These are phyloP conservation scores for Blastobasis adustella DNA, from an alignment of 2,888 invertebrate genomes.

Conservation along the genomic window DNA sequence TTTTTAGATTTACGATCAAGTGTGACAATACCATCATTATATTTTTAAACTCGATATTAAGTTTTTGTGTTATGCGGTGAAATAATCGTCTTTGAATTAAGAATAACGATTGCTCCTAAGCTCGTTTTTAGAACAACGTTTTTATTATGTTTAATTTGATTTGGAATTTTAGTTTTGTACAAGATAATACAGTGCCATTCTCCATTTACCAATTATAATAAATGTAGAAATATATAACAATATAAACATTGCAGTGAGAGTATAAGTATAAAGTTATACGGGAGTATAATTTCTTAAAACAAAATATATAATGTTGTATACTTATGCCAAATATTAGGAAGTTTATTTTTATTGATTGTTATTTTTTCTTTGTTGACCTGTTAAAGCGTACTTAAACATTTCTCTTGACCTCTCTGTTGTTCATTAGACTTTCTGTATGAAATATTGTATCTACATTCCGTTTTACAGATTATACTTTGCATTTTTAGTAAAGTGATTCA, in stretches of 20 bases:
- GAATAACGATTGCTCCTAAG: neutral
- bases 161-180: constrained; percentile 3
- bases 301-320: too few species aligned
- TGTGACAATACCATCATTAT: too few species aligned
- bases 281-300: too few species aligned
- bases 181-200: constrained; percentile 4
- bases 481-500: too few species aligned
- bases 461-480: too few species aligned
- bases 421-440: too few species aligned
- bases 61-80: neutral
- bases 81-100: neutral
- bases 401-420: neutral
- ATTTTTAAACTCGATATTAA: neutral
- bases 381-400: constrained; percentile 16
- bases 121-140: constrained; percentile 2
- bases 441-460: too few species aligned
- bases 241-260: constrained; percentile 4
- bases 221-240: constrained; percentile 2
- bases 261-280: too few species aligned
- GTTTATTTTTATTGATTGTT: constrained; percentile 11
- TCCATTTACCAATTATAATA: neutral
- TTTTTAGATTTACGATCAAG: too few species aligned
- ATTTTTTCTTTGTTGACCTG: constrained; percentile 15
- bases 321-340: constrained; percentile 21
- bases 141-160: constrained; percentile 1